phyloP scores from a whole-genome alignment of 2,113 vertebrate species.

The Gasterosteus aculeatus region DNA sequence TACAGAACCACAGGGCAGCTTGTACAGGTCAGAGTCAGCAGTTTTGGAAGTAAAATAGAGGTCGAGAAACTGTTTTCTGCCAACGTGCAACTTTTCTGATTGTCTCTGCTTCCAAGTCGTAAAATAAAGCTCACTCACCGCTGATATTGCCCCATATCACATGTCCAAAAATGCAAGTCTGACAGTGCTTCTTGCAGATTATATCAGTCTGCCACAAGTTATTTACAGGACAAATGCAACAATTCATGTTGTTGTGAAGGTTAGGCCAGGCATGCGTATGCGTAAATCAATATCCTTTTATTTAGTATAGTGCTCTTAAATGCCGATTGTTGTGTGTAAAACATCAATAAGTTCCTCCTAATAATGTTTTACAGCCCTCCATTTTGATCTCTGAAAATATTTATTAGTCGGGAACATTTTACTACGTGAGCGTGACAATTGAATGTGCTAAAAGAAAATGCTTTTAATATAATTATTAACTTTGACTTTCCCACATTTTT shows the following conservation, averaged over 20 bases:
- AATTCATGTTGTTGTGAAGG: constrained; percentile 57
- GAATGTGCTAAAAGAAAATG: constrained; percentile 68
- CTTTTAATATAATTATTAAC: constrained; percentile 76
- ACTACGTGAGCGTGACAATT: constrained; percentile 63
- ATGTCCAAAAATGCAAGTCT: not conserved
- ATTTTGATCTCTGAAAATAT: constrained; percentile 62
- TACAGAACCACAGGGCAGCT: constrained; percentile 66
- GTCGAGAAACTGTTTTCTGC: constrained; percentile 61
- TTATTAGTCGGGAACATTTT: constrained; percentile 56
- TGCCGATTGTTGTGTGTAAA: constrained; percentile 49
- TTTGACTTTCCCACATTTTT: constrained; percentile 66
- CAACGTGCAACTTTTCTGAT: constrained; percentile 38
- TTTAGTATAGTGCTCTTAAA: constrained; percentile 70
- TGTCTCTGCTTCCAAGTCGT: constrained; percentile 36
- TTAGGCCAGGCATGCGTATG: constrained; percentile 52
- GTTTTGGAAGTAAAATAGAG: constrained; percentile 72
- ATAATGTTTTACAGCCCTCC: constrained; percentile 46
- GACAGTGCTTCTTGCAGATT: constrained; percentile 4
- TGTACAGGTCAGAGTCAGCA: constrained; percentile 72
- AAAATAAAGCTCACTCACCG: constrained; percentile 45
- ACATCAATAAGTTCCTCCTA: constrained; percentile 57
- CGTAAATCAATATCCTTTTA: constrained; percentile 68
- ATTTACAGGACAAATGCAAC: constrained; percentile 50
- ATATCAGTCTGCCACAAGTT: constrained; percentile 28
- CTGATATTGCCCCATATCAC: constrained; percentile 4